These are phyloP conservation scores for Cheumatopsyche charites DNA, from an alignment of 1,140 invertebrate species.

Conservation along the genomic window DNA sequence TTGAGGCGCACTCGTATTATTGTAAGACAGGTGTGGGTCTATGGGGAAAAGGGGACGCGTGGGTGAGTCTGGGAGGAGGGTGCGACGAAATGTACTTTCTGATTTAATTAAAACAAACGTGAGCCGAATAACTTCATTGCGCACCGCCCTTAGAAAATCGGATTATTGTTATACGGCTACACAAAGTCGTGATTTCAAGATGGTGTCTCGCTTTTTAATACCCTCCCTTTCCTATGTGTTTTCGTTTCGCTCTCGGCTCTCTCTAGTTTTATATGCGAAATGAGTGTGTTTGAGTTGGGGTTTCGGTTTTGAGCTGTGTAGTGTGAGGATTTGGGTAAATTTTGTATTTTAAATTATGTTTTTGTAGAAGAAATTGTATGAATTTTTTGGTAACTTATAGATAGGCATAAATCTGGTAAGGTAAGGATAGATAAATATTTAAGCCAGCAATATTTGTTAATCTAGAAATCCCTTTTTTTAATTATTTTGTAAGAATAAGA, in stretches of 20 bases:
- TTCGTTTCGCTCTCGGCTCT: not conserved
- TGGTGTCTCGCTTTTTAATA: constrained; percentile 38
- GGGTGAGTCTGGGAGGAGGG: not conserved
- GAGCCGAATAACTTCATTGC: constrained; percentile 36
- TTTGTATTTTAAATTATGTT: no score
- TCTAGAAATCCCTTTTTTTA: no score
- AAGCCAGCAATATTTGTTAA: no score
- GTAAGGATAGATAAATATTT: no score
- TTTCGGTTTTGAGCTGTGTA: no score
- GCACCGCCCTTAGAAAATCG: constrained; percentile 36
- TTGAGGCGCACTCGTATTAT: constrained; percentile 24
- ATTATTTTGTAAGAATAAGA: no score
- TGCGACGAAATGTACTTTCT: constrained; percentile 37
- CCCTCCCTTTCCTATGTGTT: not conserved
- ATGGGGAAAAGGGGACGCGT: not conserved
- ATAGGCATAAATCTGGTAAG: no score
- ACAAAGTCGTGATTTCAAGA: constrained; percentile 41
- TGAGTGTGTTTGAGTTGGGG: no score
- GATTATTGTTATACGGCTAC: constrained; percentile 31
- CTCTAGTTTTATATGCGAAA: not conserved
- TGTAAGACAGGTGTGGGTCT: constrained; percentile 29
- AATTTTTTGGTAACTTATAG: no score
- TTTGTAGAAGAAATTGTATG: no score
- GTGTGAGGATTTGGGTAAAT: no score
- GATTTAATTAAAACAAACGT: constrained; percentile 41